phyloP scores from a whole-genome alignment of 30 jellyfish, hydroid and myxozoan species.

The Morbakka virulenta region DNA sequence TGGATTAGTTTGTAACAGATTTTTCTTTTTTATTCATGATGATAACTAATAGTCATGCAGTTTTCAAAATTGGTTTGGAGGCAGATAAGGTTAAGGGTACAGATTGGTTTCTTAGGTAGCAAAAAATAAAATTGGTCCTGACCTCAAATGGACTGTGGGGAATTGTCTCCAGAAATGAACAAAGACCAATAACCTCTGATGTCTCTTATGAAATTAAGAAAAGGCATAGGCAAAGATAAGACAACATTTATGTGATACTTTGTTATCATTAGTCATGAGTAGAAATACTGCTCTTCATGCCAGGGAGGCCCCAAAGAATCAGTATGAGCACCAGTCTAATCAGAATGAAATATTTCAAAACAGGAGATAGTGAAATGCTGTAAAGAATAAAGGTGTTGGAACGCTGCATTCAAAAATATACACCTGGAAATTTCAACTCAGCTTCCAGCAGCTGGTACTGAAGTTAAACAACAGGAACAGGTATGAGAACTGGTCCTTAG shows the following conservation, averaged over 20 bases:
- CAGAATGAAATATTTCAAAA: background rate
- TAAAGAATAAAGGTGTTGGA: background rate
- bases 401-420: background rate
- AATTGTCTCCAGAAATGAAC: background rate
- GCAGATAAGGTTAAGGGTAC: background rate
- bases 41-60: background rate
- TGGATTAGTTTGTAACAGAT: no score
- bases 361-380: background rate
- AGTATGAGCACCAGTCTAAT: background rate
- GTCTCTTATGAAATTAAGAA: no score
- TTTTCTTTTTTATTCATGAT: background rate
- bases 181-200: background rate
- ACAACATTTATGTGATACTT: background rate
- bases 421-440: background rate
- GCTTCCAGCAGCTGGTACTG: background rate
- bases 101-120: background rate
- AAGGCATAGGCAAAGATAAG: background rate
- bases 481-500: background rate
- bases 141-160: background rate
- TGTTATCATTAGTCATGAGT: background rate
- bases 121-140: background rate
- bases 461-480: no score
- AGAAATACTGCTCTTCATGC: background rate
- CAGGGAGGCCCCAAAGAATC: background rate
- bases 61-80: background rate